Percentiles rank a stretch among this genome's conserved stretches.
Conservation (phyloP, 2,113 vertebrate genomes). For the Aythya baeri region DNA sequence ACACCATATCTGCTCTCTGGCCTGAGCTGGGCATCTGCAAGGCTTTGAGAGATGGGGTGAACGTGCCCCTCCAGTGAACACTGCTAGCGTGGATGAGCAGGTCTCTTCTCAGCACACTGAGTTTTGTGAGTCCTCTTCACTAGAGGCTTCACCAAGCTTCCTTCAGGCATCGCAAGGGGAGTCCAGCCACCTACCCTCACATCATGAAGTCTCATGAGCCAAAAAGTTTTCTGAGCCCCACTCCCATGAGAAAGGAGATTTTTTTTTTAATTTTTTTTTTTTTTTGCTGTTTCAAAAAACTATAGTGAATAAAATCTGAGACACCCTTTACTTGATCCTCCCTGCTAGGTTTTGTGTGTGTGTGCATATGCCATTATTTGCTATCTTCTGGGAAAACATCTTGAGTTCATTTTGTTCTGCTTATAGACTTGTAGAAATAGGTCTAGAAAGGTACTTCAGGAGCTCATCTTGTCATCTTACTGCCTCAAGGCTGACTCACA, state of each 20-base stretch:
- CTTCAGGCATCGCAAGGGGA: accelerated
- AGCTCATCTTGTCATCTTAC: conserved; percentile 37
- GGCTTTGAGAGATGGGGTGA: not conserved
- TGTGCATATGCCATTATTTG: not conserved
- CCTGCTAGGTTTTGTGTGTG: not conserved
- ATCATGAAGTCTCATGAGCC: accelerated
- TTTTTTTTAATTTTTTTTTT: not conserved
- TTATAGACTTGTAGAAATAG: conserved; percentile 49
- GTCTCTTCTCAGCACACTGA: not conserved
- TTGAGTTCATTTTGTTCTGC: conserved; percentile 57
- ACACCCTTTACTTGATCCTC: not conserved
- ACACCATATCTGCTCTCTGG: not conserved
- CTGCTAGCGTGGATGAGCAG: not conserved
- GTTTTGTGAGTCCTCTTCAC: not conserved
- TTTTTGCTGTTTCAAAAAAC: not conserved
- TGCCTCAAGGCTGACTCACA: conserved; percentile 46
- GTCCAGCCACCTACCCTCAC: not conserved
- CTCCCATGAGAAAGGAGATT: not conserved
- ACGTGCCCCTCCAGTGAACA: not conserved
- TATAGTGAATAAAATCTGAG: not conserved
- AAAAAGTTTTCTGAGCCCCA: not conserved
- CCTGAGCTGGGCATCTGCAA: not conserved
- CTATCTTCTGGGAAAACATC: conserved; percentile 57
- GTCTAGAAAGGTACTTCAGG: conserved; percentile 50
- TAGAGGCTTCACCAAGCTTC: not conserved